Conservation (phyloP, 1,140 invertebrate species). For the Brachionus calyciflorus region DNA sequence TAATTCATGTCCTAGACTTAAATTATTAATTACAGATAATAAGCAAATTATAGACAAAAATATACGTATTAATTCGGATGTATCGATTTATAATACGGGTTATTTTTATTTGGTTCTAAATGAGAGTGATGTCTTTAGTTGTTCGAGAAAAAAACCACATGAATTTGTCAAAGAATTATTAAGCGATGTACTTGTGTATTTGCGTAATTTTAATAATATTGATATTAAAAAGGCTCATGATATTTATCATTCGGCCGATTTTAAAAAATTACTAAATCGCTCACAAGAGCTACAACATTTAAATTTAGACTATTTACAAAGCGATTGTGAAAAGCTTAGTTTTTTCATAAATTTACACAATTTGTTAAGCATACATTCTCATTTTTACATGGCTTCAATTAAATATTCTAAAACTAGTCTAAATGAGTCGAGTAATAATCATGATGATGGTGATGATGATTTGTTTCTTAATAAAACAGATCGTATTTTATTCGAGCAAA, state of each 20-base stretch:
- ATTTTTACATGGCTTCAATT: not conserved
- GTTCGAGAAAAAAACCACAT: constrained; percentile 48
- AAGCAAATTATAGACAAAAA: constrained; percentile 36
- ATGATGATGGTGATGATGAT: not conserved
- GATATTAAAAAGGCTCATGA: constrained; percentile 51
- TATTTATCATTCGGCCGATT: constrained; percentile 50
- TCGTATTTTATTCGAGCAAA: constrained; percentile 39
- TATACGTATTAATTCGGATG: not conserved
- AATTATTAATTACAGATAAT: constrained; percentile 50
- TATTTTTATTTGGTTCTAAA: constrained; percentile 47
- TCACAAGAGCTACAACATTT: constrained; percentile 50
- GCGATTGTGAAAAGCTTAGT: constrained; percentile 51
- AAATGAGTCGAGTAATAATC: not conserved
- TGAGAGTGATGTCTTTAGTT: not conserved
- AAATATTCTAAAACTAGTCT: not conserved
- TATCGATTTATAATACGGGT: constrained; percentile 4
- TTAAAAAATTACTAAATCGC: constrained; percentile 49
- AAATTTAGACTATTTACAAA: constrained; percentile 51
- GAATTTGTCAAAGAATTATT: constrained; percentile 50
- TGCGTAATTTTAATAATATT: constrained; percentile 47
- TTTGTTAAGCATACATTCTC: constrained; percentile 54
- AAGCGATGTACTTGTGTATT: constrained; percentile 47
- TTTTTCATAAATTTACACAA: constrained; percentile 58
- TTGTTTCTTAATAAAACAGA: not conserved
- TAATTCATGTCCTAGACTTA: constrained; percentile 56